A percentile compares a stretch with the other conserved stretches of the same genome.
Evolutionary conservation across 2,797 vertebrate genomes (phyloP).

Genomic region (Rhinogobio ventralis): DNA sequence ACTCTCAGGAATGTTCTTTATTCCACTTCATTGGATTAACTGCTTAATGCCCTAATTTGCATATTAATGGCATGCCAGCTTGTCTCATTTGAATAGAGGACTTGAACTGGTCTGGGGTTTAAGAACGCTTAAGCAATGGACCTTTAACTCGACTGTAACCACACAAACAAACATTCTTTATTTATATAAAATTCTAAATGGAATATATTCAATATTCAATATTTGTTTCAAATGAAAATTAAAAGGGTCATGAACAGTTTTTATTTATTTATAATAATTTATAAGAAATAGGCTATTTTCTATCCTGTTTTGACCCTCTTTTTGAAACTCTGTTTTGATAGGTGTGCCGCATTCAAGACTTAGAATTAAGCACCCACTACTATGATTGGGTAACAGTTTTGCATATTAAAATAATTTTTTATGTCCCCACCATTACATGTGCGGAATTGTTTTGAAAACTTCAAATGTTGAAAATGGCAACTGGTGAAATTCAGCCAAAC

Average conservation of each 20-base stretch:
- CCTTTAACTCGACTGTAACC: conserved; percentile 8
- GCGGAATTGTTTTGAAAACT: not conserved
- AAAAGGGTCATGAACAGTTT: too few relatives aligned
- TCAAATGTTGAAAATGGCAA: not conserved
- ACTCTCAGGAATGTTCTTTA: conserved; percentile 31
- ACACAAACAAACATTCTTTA: conserved; percentile 1
- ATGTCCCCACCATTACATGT: not conserved
- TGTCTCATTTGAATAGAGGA: conserved; percentile 34
- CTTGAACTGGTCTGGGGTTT: not conserved
- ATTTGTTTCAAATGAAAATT: too few relatives aligned
- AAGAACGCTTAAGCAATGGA: conserved; percentile 11
- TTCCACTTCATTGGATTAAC: conserved; percentile 52
- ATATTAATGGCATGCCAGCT: conserved; percentile 56
- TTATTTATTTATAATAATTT: too few relatives aligned
- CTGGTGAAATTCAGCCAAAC: not conserved
- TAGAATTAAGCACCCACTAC: too few relatives aligned
- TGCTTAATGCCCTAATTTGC: conserved; percentile 57
- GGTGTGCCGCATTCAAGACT: not conserved
- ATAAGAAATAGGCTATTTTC: too few relatives aligned
- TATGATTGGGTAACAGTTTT: not conserved
- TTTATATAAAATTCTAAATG: not conserved
- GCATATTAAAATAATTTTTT: not conserved
- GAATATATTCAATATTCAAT: too few relatives aligned
- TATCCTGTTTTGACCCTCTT: too few relatives aligned
- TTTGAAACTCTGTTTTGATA: too few relatives aligned